These are phyloP conservation scores for Sylvietta virens DNA, from an alignment of 2,113 vertebrate genomes.

Conservation along the genomic window DNA sequence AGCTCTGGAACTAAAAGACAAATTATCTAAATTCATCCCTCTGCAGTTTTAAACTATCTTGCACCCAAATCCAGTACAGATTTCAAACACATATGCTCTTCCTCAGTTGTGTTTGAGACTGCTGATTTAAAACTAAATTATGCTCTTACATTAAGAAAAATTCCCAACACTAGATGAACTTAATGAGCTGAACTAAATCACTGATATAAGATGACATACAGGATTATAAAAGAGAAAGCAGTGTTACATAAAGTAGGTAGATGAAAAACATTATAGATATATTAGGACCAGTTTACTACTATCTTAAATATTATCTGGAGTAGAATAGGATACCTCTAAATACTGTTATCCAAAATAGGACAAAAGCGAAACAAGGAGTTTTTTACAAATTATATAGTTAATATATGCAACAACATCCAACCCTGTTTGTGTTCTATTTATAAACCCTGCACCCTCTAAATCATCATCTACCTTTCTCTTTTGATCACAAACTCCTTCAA, in stretches of 20 bases:
- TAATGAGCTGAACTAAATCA: neutral
- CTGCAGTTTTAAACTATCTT: neutral
- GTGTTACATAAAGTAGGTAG: neutral
- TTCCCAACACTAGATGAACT: neutral
- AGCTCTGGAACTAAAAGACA: neutral
- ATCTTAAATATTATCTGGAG: neutral
- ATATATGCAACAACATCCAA: neutral
- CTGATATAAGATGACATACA: neutral
- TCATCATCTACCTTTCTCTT: neutral
- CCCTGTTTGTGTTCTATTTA: neutral
- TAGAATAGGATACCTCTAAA: neutral
- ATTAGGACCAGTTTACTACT: neutral
- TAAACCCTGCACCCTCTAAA: neutral
- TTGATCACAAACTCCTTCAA: neutral
- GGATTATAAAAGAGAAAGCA: neutral
- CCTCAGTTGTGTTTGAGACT: neutral
- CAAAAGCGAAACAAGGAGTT: neutral
- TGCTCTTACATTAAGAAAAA: neutral
- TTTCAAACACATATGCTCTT: neutral
- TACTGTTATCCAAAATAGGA: neutral
- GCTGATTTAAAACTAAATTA: neutral
- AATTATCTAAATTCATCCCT: neutral
- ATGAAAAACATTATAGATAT: neutral
- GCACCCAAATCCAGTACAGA: neutral
- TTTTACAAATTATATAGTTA: neutral